phyloP scores from a whole-genome alignment of 2,888 invertebrate species.

The Dolichomitus sp. region DNA sequence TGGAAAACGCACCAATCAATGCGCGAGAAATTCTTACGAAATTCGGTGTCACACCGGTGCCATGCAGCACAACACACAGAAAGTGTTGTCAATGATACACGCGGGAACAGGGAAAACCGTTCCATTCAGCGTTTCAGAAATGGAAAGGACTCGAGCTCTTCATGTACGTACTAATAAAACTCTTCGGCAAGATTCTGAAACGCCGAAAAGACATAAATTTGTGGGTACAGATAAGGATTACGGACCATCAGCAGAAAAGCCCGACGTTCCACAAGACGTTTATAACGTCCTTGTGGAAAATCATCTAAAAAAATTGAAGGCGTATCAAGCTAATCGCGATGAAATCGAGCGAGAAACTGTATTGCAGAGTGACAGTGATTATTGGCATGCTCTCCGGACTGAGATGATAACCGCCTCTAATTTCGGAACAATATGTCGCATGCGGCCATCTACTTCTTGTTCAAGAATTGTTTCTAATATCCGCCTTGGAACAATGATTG shows the following conservation, averaged over 20 bases:
- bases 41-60: conserved; percentile 64
- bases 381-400: conserved; percentile 37
- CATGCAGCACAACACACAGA: conserved; percentile 72
- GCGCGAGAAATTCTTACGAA: conserved; percentile 76
- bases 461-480: conserved; percentile 56
- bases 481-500: conserved; percentile 45
- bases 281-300: neutral
- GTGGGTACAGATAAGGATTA: neutral
- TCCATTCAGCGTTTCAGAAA: conserved; percentile 15
- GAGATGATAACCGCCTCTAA: conserved; percentile 68
- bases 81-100: conserved; percentile 32
- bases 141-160: neutral
- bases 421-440: conserved; percentile 64
- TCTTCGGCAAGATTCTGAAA: too few species aligned
- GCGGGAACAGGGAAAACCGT: neutral
- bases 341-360: conserved; percentile 36
- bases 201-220: neutral
- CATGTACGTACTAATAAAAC: neutral
- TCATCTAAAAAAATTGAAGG: neutral
- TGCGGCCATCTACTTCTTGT: conserved; percentile 57
- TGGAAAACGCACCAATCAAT: conserved; percentile 73
- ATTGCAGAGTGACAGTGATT: conserved; percentile 21
- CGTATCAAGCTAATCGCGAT: neutral
- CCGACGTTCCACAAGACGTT: neutral
- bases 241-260: neutral